Percentiles rank a stretch among this genome's conserved stretches.
Evolutionary conservation across 2,888 invertebrate genomes (phyloP).

Genomic region (Bellardia pandia): DNA sequence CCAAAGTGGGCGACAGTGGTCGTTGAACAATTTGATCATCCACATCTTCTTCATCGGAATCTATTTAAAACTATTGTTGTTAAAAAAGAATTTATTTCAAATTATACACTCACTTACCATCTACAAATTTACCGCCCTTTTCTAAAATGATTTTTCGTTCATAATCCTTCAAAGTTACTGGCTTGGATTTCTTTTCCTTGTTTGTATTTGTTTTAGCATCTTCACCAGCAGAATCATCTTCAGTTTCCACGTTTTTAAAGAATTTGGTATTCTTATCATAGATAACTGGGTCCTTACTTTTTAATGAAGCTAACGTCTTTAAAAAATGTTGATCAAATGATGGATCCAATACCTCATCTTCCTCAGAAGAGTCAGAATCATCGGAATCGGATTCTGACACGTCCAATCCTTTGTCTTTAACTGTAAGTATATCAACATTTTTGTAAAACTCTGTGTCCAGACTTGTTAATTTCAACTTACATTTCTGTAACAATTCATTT

Average conservation of each 20-base stretch:
- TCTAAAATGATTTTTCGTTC: slow-evolving; percentile 90
- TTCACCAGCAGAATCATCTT: slow-evolving; percentile 33
- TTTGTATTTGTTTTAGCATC: neutral
- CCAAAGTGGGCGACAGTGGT: slow-evolving; percentile 85
- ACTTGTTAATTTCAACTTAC: slow-evolving; percentile 84
- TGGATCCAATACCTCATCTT: slow-evolving; percentile 79
- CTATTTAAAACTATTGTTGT: slow-evolving; percentile 32
- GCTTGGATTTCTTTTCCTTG: slow-evolving; percentile 84
- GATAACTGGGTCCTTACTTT: slow-evolving; percentile 94
- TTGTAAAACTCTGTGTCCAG: neutral
- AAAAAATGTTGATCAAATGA: slow-evolving; percentile 92
- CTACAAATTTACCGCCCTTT: slow-evolving; percentile 86
- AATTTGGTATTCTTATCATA: slow-evolving; percentile 91
- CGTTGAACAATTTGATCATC: slow-evolving; percentile 75
- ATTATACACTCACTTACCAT: slow-evolving; percentile 75
- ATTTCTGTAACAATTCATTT: slow-evolving; percentile 93
- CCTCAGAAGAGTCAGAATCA: slow-evolving; percentile 81
- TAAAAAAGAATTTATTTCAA: neutral
- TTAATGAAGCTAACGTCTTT: slow-evolving; percentile 92
- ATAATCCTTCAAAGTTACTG: slow-evolving; percentile 90
- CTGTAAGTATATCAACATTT: slow-evolving; percentile 74
- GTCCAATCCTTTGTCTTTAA: slow-evolving; percentile 80
- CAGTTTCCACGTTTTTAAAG: slow-evolving; percentile 85
- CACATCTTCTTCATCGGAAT: slow-evolving; percentile 76
- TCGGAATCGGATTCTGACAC: slow-evolving; percentile 79